Base-by-base conservation (phyloP, 2,113 vertebrate genomes). In the Hippocampus mohnikei region DNA sequence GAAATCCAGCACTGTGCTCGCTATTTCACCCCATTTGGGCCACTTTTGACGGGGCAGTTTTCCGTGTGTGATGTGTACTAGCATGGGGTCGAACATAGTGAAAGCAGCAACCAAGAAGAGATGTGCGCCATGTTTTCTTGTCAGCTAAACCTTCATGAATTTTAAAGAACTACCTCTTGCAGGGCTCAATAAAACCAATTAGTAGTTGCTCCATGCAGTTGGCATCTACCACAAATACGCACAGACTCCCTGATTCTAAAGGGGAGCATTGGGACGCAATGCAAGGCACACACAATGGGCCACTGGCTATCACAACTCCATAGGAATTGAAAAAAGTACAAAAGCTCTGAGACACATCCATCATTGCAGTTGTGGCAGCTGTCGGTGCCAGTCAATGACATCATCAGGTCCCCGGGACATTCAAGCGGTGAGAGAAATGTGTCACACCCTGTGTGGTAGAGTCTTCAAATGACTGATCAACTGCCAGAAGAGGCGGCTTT, bases 311-410 rank as follows among this genome's bases (percentile, higher is more conserved):
- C 37, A 13, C 40, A 23, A n/a, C 20, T 10, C 41, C 20, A 23
- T 44, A 25, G 16, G 40, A 44, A 40, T 52, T 55, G 18, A 60
- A 68, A 75, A 18, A 71, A 40, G 56, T 20, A 40, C 52, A 77
- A 27, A 23, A 48, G 48, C 40, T 11, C 50, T n/a, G 11, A 41
- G 42, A 75, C 66, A 59, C 29, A 72, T 64, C 63, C 18, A 58
- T 74, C 64, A 10, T 77, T 10, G 77, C 81, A 16, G 4, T 73
- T 44, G 66, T 70, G 79, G 58, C 85, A 90, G 84, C 83, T 85
- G 86, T 68, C 70, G 27, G 80, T 85, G 77, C 72, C 85, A 84
- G 63, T 90, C 81, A 84, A 33, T 88, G 86, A 88, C 86, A 80
- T 88, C 85, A 89, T 79, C 74, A 21, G 52, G 21, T 67, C 80